Percentiles rank a stretch among this genome's conserved stretches.
Evolutionary conservation across 2,888 invertebrate genomes (phyloP).

Genomic region (Ligdia adustata): DNA sequence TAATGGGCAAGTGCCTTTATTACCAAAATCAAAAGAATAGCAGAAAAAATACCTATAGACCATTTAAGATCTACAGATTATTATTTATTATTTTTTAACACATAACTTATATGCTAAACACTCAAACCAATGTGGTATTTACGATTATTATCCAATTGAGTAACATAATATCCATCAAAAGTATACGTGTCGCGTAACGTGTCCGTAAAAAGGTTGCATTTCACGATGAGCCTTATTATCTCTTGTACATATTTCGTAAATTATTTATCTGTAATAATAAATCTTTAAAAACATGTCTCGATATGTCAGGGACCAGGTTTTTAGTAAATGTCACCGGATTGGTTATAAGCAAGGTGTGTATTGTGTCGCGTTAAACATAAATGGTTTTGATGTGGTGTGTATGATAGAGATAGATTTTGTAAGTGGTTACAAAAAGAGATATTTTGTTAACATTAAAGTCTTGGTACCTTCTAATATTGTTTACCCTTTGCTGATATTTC

Average conservation of each 20-base stretch:
- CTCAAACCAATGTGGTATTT: conserved; percentile 7
- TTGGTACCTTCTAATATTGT: too few relatives aligned
- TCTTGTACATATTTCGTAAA: conserved; percentile 3
- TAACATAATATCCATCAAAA: neutral
- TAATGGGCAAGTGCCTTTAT: too few relatives aligned
- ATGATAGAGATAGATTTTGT: too few relatives aligned
- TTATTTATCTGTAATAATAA: conserved; percentile 6
- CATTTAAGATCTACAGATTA: too few relatives aligned
- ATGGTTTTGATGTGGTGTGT: neutral
- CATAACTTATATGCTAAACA: neutral
- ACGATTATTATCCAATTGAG: neutral
- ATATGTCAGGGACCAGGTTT: conserved; percentile 5
- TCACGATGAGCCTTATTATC: conserved; percentile 6
- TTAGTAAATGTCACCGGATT: conserved; percentile 4
- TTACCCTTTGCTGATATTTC: too few relatives aligned
- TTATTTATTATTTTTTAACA: too few relatives aligned
- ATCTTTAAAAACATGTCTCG: conserved; percentile 1
- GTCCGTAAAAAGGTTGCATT: conserved; percentile 6
- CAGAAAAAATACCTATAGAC: too few relatives aligned
- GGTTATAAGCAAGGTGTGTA: too few relatives aligned
- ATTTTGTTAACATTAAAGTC: too few relatives aligned
- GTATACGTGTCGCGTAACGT: neutral
- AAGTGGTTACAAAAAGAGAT: too few relatives aligned
- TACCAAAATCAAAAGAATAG: too few relatives aligned
- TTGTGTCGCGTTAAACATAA: too few relatives aligned